A percentile compares a stretch with the other conserved stretches of the same genome.
Evolutionary conservation across 2,888 invertebrate genomes (phyloP).

Genomic region (Coremacera marginata): DNA sequence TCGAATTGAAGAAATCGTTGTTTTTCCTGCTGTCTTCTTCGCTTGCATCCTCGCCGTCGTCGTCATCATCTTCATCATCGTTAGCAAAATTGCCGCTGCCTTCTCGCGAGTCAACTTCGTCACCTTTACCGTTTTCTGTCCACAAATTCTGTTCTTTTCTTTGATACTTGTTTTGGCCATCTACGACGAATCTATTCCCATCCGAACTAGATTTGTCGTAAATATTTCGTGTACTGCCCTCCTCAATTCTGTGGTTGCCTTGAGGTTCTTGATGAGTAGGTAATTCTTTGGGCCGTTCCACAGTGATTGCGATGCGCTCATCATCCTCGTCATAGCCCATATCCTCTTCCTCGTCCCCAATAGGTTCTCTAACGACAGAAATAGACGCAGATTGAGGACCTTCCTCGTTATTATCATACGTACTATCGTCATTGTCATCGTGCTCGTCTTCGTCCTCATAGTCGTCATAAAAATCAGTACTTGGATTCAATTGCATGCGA

Average conservation of each 20-base stretch:
- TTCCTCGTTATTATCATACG: slow-evolving; percentile 41
- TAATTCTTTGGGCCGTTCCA: slow-evolving; percentile 56
- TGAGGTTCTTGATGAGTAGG: slow-evolving; percentile 54
- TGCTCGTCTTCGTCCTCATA: slow-evolving; percentile 53
- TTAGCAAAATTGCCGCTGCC: slow-evolving; percentile 66
- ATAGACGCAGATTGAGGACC: slow-evolving; percentile 37
- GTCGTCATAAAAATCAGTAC: slow-evolving; percentile 63
- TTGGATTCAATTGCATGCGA: slow-evolving; percentile 61
- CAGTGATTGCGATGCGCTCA: slow-evolving; percentile 58
- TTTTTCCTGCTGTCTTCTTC: slow-evolving; percentile 59
- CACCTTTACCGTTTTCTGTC: slow-evolving; percentile 50
- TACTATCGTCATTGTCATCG: slow-evolving; percentile 46
- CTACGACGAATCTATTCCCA: slow-evolving; percentile 57
- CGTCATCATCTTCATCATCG: slow-evolving; percentile 66
- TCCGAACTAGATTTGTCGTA: slow-evolving; percentile 47
- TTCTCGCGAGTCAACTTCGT: slow-evolving; percentile 65
- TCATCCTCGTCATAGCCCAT: slow-evolving; percentile 68
- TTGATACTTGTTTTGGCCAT: slow-evolving; percentile 58
- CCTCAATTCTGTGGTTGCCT: slow-evolving; percentile 63
- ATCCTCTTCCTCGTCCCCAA: slow-evolving; percentile 58
- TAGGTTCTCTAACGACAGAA: slow-evolving; percentile 34
- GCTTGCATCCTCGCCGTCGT: slow-evolving; percentile 62
- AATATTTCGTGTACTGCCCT: slow-evolving; percentile 50
- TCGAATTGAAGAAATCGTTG: slow-evolving; percentile 63
- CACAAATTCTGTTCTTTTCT: slow-evolving; percentile 58